phyloP scores from a whole-genome alignment of 1,140 invertebrate species.

The Scaptomyza pallida region DNA sequence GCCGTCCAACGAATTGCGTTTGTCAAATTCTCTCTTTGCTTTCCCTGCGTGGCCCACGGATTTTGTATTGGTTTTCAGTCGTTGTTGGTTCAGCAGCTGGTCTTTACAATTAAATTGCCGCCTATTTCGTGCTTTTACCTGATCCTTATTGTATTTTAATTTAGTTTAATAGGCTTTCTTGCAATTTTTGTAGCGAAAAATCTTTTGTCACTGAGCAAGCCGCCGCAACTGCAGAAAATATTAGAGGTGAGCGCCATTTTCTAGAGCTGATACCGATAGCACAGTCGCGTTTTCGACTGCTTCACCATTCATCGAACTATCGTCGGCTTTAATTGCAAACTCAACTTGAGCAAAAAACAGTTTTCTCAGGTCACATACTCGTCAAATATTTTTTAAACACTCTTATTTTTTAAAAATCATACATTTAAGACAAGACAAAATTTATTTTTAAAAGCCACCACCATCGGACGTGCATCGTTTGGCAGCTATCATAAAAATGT shows the following conservation, averaged over 20 bases:
- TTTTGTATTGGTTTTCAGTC: constrained; percentile 1
- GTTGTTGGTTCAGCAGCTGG: background rate
- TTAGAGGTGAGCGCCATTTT: constrained; percentile 16
- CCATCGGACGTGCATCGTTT: background rate
- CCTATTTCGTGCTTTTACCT: constrained; percentile 24
- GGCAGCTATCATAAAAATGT: background rate
- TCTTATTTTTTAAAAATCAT: background rate
- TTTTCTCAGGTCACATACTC: background rate
- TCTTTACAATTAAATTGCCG: constrained; percentile 2
- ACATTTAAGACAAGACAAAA: background rate
- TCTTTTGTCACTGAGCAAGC: constrained; percentile 34
- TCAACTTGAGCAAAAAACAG: too few species aligned
- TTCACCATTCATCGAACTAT: background rate
- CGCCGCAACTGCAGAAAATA: constrained; percentile 48
- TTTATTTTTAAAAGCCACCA: background rate
- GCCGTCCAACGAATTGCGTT: constrained; percentile 16
- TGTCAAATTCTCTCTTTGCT: constrained; percentile 36
- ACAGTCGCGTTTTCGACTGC: constrained; percentile 1
- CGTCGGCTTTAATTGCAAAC: too few species aligned
- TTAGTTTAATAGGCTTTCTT: background rate
- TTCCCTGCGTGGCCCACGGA: constrained; percentile 7
- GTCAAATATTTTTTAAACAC: background rate
- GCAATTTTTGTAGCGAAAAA: background rate
- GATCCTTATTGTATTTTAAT: constrained; percentile 12
- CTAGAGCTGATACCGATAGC: constrained; percentile 2